Conservation (phyloP, 2,797 vertebrate species). For the Pangasius djambal region DNA sequence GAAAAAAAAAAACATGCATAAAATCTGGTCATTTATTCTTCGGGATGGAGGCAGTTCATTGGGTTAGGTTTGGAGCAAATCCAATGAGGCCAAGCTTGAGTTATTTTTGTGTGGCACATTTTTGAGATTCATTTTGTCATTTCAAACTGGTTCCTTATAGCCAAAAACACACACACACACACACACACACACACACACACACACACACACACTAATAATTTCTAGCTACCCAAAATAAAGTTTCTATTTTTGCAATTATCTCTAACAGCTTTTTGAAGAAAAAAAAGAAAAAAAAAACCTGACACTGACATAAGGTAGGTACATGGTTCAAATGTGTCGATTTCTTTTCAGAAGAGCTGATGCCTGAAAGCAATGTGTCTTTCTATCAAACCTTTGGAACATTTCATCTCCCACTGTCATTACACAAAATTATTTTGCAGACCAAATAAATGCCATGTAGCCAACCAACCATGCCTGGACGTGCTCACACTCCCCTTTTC, state of each 20-base stretch:
- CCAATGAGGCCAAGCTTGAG: neutral
- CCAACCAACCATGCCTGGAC: neutral
- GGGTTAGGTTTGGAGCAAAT: constrained; percentile 17
- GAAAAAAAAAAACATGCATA: neutral
- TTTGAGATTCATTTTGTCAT: neutral
- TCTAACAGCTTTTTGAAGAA: neutral
- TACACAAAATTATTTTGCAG: constrained; percentile 32
- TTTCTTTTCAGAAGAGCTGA: neutral
- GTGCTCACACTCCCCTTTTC: constrained; percentile 3
- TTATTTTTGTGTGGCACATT: neutral
- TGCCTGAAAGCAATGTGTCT: constrained; percentile 17
- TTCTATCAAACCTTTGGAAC: constrained; percentile 29
- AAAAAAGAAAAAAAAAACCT: neutral
- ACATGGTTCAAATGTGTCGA: neutral
- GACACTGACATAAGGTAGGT: neutral
- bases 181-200: neutral
- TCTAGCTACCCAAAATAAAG: neutral
- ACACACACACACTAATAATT: neutral
- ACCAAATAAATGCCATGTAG: constrained; percentile 20
- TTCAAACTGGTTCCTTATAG: neutral
- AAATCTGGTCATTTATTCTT: constrained; percentile 35
- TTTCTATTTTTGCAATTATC: constrained; percentile 6
- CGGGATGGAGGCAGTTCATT: constrained; percentile 1
- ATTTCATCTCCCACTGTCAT: constrained; percentile 26
- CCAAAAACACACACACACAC: neutral